Evolutionary conservation across 2,113 vertebrate species (phyloP).

Genomic region (Chaenogobius annularis): DNA sequence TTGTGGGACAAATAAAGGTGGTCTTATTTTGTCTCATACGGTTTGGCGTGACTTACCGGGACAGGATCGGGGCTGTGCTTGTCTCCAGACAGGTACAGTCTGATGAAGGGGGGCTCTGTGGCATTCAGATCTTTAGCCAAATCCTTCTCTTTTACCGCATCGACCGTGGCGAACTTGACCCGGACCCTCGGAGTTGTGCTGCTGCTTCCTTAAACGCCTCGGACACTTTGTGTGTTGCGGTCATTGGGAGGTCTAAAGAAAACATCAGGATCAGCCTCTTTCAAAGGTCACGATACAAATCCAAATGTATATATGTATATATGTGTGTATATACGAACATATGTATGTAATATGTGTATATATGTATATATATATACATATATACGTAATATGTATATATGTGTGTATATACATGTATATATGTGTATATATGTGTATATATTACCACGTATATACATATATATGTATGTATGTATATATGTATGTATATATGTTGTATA

Average conservation of each 20-base stretch:
- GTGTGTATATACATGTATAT: too few relatives aligned
- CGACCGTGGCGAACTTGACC: conserved; percentile 82
- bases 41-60: conserved; percentile 80
- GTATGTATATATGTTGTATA: too few relatives aligned
- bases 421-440: too few relatives aligned
- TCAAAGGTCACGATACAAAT: neutral
- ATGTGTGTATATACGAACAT: too few relatives aligned
- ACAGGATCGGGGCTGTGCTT: conserved; percentile 80
- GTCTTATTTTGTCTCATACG: too few relatives aligned
- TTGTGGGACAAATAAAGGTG: too few relatives aligned
- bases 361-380: too few relatives aligned
- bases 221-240: conserved; percentile 70
- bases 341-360: too few relatives aligned
- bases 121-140: conserved; percentile 81
- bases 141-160: conserved; percentile 80
- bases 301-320: too few relatives aligned
- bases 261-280: neutral
- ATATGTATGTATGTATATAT: too few relatives aligned
- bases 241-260: conserved; percentile 78
- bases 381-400: too few relatives aligned
- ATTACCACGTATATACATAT: too few relatives aligned
- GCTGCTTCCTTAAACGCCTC: conserved; percentile 82
- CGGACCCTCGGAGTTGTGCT: conserved; percentile 76
- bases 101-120: conserved; percentile 73
- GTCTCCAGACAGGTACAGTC: conserved; percentile 85